A percentile compares a stretch with the other conserved stretches of the same genome.
phyloP scores from a whole-genome alignment of 2,113 vertebrate genomes.

The Percopsis transmontana region DNA sequence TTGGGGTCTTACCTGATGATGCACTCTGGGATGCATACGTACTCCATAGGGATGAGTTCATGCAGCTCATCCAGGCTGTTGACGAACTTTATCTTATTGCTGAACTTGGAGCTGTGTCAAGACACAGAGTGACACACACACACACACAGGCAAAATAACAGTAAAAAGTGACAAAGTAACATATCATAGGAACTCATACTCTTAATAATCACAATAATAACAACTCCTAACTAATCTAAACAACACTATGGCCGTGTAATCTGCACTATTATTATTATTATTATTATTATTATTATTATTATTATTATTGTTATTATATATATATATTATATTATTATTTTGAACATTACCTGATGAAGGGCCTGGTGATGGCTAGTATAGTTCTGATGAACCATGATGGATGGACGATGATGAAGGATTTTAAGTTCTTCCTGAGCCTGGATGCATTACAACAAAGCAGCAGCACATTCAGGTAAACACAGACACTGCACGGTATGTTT shows the following conservation, averaged over 20 bases:
- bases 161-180: constrained; percentile 3
- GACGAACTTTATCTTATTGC: constrained; percentile 95
- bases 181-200: no score
- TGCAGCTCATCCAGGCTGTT: constrained; percentile 88
- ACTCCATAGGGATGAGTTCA: constrained; percentile 94
- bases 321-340: no score
- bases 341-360: constrained; percentile 93
- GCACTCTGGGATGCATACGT: constrained; percentile 92
- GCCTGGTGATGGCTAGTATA: constrained; percentile 90
- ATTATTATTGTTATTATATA: no score
- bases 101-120: constrained; percentile 91
- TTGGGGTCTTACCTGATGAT: constrained; percentile 87
- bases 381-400: constrained; percentile 99
- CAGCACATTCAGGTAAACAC: no score
- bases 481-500: neutral
- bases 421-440: constrained; percentile 96
- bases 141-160: constrained; percentile 11
- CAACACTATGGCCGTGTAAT: no score
- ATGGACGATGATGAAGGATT: constrained; percentile 97
- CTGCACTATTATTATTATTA: neutral
- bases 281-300: no score
- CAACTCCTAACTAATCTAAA: no score
- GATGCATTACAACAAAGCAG: neutral
- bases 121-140: constrained; percentile 10
- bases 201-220: no score